Evolutionary conservation across 2,888 invertebrate species (phyloP), one percentile per base, ranked within the genome.

Genomic region (Acrobeloides nanus): DNA sequence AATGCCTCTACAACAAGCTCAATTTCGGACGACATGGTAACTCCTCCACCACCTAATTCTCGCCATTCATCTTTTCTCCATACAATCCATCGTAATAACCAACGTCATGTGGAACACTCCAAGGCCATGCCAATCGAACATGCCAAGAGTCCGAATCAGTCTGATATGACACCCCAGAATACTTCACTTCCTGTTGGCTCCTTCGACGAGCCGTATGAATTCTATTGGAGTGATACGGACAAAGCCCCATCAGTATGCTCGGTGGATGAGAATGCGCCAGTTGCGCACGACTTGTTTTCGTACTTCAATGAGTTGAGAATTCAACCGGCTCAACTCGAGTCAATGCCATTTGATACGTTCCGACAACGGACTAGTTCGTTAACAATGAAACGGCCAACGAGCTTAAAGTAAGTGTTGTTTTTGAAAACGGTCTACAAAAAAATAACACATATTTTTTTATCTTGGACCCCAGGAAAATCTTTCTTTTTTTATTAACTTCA

Each of bases 151-250:
- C 8, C 8, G 15, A 12, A 39, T 15, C 8, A 5, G 15, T 33
- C 23, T 23, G 31, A 39, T 7, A 8, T 39, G 6, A 6, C 12
- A 23, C 8, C 39, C 31, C 39, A 39, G 35, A 7, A 7, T 15
- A 12, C 18, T n/a, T 21, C 34, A 10, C 15, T 23, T 15, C 10
- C 24, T 6, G 56, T 53, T 20, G 56, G 56, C 4, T 57, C 56
- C 10, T 62, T 61, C 31, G 57, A 56, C 23, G 61, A 56, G 32
- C 55, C 60, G 6, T 61, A 61, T 41, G 57, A 56, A 31, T 50
- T 50, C 26, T 50, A 51, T 27, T 50, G 50, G 50, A 47, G 46
- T 31, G 50, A 50, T 21, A 50, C 29, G 27, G 50, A 50, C 32
- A 45, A 50, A 7, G 54, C 54, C 7, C 46, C 58, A 8, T 57